These are phyloP conservation scores for Heliconius hermathena DNA, from an alignment of 1,140 invertebrate species.

Conservation along the genomic window DNA sequence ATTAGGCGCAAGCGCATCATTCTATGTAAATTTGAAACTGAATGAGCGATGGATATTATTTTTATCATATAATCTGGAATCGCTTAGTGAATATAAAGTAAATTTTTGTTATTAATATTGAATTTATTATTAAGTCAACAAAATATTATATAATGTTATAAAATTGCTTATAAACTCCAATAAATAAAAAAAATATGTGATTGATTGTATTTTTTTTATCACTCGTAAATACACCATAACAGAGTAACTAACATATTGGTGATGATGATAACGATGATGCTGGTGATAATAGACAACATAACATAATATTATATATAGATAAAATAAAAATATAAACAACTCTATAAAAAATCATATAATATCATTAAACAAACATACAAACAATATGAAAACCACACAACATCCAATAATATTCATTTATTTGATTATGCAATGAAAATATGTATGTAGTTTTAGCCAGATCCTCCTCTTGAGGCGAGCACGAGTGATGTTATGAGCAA, in stretches of 20 bases:
- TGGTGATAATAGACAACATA: too few relatives aligned
- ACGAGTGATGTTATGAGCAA: conserved; percentile 82
- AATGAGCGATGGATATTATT: conserved; percentile 57
- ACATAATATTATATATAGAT: too few relatives aligned
- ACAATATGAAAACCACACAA: not conserved
- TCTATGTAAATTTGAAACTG: conserved; percentile 69
- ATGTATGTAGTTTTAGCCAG: conserved; percentile 45
- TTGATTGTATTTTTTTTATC: too few relatives aligned
- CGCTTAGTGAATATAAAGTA: conserved; percentile 14
- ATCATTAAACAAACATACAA: not conserved
- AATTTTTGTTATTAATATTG: not conserved
- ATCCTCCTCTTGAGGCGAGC: conserved; percentile 63
- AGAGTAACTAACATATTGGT: too few relatives aligned
- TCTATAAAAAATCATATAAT: too few relatives aligned
- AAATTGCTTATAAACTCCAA: not conserved
- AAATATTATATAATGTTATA: not conserved
- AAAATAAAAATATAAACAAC: too few relatives aligned
- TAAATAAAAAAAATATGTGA: too few relatives aligned
- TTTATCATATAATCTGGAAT: conserved; percentile 47
- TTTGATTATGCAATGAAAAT: conserved; percentile 24
- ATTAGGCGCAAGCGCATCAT: conserved; percentile 68
- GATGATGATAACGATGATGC: too few relatives aligned
- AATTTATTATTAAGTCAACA: not conserved
- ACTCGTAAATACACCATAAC: too few relatives aligned
- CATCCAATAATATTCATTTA: conserved; percentile 1